phyloP scores from a whole-genome alignment of 2,888 invertebrate species.

The Hyalella azteca region DNA sequence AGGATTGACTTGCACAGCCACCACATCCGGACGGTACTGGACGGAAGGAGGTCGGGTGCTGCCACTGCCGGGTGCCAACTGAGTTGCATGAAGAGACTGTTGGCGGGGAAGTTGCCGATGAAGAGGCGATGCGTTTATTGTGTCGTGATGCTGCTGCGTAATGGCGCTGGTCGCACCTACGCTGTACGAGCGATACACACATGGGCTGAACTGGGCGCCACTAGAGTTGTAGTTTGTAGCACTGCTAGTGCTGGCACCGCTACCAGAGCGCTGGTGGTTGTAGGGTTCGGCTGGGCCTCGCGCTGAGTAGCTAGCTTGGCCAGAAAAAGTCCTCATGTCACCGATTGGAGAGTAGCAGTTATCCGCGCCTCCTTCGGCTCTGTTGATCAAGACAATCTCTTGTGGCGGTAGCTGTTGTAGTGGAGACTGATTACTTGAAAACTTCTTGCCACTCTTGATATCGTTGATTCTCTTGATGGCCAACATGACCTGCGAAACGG shows the following conservation, averaged over 20 bases:
- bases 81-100: slow-evolving; percentile 43
- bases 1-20: slow-evolving; percentile 63
- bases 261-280: slow-evolving; percentile 3
- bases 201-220: slow-evolving; percentile 59
- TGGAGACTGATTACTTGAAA: slow-evolving; percentile 59
- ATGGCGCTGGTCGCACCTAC: neutral
- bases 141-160: slow-evolving; percentile 4
- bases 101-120: slow-evolving; percentile 37
- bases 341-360: slow-evolving; percentile 44
- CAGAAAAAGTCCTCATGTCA: slow-evolving; percentile 53
- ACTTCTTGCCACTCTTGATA: slow-evolving; percentile 80
- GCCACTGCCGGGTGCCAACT: slow-evolving; percentile 25
- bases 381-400: slow-evolving; percentile 50
- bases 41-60: neutral
- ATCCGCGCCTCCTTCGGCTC: slow-evolving; percentile 44
- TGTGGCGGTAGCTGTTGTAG: neutral
- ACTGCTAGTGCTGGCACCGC: neutral
- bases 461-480: slow-evolving; percentile 97
- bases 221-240: neutral
- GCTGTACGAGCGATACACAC: slow-evolving; percentile 25
- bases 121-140: slow-evolving; percentile 25
- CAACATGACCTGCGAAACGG: slow-evolving; percentile 78
- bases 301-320: slow-evolving; percentile 39
- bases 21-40: slow-evolving; percentile 61
- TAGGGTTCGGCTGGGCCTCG: slow-evolving; percentile 33